phyloP scores from a whole-genome alignment of 1,140 invertebrate genomes.

The Diachasmimorpha longicaudata region DNA sequence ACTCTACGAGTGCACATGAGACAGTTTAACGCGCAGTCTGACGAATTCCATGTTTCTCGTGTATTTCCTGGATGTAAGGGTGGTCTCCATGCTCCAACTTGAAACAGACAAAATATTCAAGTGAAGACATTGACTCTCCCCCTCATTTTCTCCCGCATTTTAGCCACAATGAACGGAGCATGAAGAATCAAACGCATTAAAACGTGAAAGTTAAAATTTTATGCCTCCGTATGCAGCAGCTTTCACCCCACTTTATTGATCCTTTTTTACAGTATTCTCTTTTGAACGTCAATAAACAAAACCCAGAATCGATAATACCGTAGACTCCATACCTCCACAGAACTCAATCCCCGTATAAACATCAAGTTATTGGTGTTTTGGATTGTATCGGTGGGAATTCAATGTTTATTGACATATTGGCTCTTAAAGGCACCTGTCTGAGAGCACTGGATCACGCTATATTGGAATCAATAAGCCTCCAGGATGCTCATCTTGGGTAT shows the following conservation, averaged over 20 bases:
- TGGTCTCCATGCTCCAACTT: background rate
- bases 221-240: background rate
- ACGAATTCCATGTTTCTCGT: conserved; percentile 30
- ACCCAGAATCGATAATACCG: background rate
- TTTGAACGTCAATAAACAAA: background rate
- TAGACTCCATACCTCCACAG: background rate
- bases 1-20: conserved; percentile 30
- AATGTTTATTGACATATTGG: conserved; percentile 7
- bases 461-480: conserved; percentile 45
- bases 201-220: background rate
- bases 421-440: background rate
- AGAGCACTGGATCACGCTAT: conserved; percentile 37
- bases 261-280: background rate
- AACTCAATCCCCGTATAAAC: conserved; percentile 35
- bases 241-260: background rate
- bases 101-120: background rate
- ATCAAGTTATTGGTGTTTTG: conserved; percentile 25
- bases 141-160: background rate
- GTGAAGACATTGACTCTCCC: background rate
- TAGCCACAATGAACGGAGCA: background rate
- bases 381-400: conserved; percentile 1
- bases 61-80: conserved; percentile 32
- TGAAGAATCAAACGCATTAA: background rate
- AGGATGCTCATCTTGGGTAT: background rate
- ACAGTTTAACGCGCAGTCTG: conserved; percentile 35